Conservation (phyloP, 23 tunicate genomes). For the Aplidium turbinatum region DNA sequence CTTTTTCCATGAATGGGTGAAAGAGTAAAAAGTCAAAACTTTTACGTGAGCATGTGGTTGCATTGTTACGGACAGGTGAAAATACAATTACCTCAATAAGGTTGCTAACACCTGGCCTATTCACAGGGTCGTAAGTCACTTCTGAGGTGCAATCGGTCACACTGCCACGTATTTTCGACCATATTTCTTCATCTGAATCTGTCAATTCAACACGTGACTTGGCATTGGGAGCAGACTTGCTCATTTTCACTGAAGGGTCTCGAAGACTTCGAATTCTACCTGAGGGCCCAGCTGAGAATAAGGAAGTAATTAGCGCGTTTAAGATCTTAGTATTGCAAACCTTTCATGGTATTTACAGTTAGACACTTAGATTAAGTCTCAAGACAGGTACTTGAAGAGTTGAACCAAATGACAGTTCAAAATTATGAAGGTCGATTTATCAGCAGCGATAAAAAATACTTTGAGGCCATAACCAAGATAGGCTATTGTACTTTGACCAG, state of each 20-base stretch:
- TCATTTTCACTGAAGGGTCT: constrained; percentile 83
- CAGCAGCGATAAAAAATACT: no score
- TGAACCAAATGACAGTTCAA: no score
- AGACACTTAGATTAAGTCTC: no score
- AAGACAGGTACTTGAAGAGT: no score
- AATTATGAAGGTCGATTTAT: no score
- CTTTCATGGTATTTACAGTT: no score
- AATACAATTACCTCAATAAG: constrained; percentile 52
- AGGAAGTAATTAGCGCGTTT: no score
- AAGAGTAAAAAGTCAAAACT: neutral
- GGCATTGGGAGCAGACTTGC: constrained; percentile 58
- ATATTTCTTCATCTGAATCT: constrained; percentile 69
- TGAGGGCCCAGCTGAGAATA: constrained; percentile 2
- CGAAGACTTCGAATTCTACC: constrained; percentile 49
- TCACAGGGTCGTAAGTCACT: constrained; percentile 79
- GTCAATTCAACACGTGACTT: constrained; percentile 55
- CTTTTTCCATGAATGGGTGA: neutral
- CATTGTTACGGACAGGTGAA: no score
- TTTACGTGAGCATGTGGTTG: no score
- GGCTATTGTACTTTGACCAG: no score
- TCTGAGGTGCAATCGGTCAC: constrained; percentile 78
- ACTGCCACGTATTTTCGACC: constrained; percentile 38
- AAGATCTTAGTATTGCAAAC: no score
- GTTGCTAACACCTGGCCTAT: constrained; percentile 85
- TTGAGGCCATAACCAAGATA: no score